phyloP scores from a whole-genome alignment of 1,140 invertebrate species.

The Drosophila setifemur region DNA sequence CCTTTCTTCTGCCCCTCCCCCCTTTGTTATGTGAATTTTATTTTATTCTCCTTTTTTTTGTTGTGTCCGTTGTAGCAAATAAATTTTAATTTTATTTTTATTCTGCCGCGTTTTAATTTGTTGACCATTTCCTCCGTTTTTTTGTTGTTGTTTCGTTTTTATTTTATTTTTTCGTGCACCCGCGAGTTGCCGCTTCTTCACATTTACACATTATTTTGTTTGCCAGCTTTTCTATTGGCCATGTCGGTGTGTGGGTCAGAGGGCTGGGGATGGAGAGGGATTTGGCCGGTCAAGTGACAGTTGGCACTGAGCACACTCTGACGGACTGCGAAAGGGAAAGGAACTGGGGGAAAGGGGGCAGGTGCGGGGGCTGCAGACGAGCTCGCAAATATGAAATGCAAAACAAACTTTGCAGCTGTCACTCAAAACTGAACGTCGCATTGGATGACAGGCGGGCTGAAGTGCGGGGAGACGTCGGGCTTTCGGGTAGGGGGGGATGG shows the following conservation, averaged over 20 bases:
- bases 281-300: conserved; percentile 77
- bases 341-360: not conserved
- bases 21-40: conserved; percentile 42
- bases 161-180: conserved; percentile 6
- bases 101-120: conserved; percentile 78
- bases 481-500: not conserved
- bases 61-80: conserved; percentile 61
- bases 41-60: conserved; percentile 43
- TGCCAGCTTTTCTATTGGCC: conserved; percentile 70
- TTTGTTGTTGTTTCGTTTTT: conserved; percentile 14
- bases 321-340: not conserved
- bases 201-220: conserved; percentile 79
- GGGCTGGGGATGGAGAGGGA: not conserved
- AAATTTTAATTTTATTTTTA: conserved; percentile 80
- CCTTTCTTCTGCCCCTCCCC: not conserved
- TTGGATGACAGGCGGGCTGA: conserved; percentile 38
- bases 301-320: conserved; percentile 48
- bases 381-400: conserved; percentile 77
- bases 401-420: conserved; percentile 80
- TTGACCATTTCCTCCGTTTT: conserved; percentile 58
- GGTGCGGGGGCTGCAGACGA: conserved; percentile 2
- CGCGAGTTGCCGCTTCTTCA: conserved; percentile 39
- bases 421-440: conserved; percentile 77
- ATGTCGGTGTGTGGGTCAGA: conserved; percentile 28
- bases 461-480: not conserved